Conservation (phyloP, 2,888 invertebrate species). For the Xestia xanthographa region DNA sequence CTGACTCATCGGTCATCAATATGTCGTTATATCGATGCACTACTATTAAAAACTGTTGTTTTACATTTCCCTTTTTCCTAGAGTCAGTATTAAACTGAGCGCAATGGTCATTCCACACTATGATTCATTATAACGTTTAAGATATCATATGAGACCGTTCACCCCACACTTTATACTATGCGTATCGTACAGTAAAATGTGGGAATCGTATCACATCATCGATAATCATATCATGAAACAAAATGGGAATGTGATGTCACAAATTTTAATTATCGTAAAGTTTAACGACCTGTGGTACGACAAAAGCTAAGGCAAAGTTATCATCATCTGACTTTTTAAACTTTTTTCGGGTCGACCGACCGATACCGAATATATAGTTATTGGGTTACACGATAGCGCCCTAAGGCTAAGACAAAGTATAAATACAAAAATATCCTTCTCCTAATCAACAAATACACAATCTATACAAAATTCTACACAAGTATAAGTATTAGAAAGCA, state of each 20-base stretch:
- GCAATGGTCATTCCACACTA: background rate
- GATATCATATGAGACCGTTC: no score
- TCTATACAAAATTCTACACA: background rate
- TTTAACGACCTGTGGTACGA: background rate
- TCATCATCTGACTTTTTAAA: background rate
- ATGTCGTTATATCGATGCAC: background rate
- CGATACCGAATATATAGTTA: background rate
- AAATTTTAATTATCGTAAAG: background rate
- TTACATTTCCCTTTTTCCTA: background rate
- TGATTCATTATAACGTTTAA: background rate
- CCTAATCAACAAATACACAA: background rate
- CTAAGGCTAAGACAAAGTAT: background rate
- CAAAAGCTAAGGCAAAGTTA: background rate
- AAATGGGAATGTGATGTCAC: background rate
- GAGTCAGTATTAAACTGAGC: background rate
- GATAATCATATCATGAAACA: background rate
- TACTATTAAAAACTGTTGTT: background rate
- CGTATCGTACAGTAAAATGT: background rate
- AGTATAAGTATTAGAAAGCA: background rate
- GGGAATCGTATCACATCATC: background rate
- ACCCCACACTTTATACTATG: no score
- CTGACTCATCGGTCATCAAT: constrained; percentile 6
- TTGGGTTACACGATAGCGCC: background rate
- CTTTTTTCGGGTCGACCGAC: background rate
- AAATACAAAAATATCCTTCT: background rate